phyloP scores from a whole-genome alignment of 2,113 vertebrate species.

The Podiceps cristatus region DNA sequence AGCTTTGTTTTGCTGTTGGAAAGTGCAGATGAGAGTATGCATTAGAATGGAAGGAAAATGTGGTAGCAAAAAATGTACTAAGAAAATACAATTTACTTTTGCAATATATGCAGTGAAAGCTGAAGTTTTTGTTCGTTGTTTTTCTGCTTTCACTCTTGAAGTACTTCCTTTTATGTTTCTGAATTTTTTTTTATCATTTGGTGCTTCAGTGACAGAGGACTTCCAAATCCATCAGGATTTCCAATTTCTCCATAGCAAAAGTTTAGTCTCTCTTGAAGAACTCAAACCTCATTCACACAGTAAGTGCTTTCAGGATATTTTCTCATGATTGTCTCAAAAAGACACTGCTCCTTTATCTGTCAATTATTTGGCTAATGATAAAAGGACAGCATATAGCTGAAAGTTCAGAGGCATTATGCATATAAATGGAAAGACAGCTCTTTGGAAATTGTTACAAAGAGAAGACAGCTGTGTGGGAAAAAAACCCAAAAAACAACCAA shows the following conservation, averaged over 20 bases:
- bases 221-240: neutral
- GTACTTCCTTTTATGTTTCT: neutral
- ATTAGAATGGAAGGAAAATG: neutral
- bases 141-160: neutral
- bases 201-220: neutral
- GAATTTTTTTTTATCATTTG: neutral
- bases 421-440: neutral
- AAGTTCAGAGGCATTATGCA: neutral
- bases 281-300: neutral
- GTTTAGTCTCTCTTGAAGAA: neutral
- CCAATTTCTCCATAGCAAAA: neutral
- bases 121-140: neutral
- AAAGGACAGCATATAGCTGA: neutral
- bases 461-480: neutral
- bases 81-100: neutral
- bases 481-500: too few species aligned
- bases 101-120: neutral
- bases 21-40: neutral
- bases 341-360: neutral
- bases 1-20: neutral
- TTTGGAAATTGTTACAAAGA: neutral
- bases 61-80: neutral
- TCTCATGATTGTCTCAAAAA: neutral
- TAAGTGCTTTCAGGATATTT: neutral
- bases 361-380: neutral